Conservation (phyloP, 1,140 invertebrate species). For the Micrasema longulum region DNA sequence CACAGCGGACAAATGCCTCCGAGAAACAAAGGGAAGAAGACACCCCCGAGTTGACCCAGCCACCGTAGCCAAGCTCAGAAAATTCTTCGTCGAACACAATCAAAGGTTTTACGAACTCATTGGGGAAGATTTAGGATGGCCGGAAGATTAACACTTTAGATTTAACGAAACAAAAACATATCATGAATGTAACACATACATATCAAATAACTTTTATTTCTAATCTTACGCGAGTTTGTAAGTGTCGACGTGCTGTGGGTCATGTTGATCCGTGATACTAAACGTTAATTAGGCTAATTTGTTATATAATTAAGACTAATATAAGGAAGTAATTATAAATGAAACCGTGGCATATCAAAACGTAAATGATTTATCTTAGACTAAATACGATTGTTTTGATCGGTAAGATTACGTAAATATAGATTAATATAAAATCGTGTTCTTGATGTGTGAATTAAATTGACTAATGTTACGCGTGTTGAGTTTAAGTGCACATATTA, state of each 20-base stretch:
- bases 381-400: conserved; percentile 29
- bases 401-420: conserved; percentile 21
- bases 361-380: conserved; percentile 2
- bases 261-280: conserved; percentile 55
- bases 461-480: too few relatives aligned
- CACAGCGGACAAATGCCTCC: conserved; percentile 89
- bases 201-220: conserved; percentile 37
- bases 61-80: conserved; percentile 87
- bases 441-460: too few relatives aligned
- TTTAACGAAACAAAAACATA: conserved; percentile 48
- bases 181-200: conserved; percentile 50
- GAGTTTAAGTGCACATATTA: background rate
- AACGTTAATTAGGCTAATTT: conserved; percentile 41
- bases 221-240: conserved; percentile 38
- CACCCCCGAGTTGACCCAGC: conserved; percentile 89
- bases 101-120: conserved; percentile 94
- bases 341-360: conserved; percentile 45
- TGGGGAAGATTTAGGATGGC: conserved; percentile 92
- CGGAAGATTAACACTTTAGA: conserved; percentile 72
- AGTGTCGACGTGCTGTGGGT: conserved; percentile 48
- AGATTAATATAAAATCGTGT: background rate
- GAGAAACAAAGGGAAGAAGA: conserved; percentile 93
- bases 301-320: conserved; percentile 36
- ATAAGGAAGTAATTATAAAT: conserved; percentile 16
- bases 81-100: conserved; percentile 96